Evolutionary conservation across 64 coral and sea anemone genomes (phyloP).

Genomic region (Montipora sp.): DNA sequence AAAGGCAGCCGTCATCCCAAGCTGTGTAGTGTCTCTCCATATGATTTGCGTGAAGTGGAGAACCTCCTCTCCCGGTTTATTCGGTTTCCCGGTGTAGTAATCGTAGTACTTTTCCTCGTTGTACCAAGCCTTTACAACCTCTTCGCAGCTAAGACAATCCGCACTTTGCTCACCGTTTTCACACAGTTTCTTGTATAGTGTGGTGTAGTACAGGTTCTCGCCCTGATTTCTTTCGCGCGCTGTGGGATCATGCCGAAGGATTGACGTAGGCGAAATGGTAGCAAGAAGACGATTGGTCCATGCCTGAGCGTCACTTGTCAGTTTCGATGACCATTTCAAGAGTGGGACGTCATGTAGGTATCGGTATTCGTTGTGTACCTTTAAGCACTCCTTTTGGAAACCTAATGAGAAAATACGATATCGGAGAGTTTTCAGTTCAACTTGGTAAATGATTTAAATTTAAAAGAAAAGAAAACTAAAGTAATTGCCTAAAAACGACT

Average conservation of each 20-base stretch:
- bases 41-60: slow-evolving; percentile 54
- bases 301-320: slow-evolving; percentile 34
- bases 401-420: neutral
- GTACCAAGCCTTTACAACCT: slow-evolving; percentile 22
- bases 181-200: slow-evolving; percentile 1
- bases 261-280: neutral
- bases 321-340: slow-evolving; percentile 23
- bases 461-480: too few species aligned
- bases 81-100: slow-evolving; percentile 1
- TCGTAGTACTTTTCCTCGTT: slow-evolving; percentile 43
- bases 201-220: slow-evolving; percentile 63
- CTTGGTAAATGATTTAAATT: too few species aligned
- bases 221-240: slow-evolving; percentile 23
- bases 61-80: neutral
- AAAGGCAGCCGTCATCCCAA: slow-evolving; percentile 25
- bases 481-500: too few species aligned
- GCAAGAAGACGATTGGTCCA: slow-evolving; percentile 54
- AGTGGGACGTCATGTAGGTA: slow-evolving; percentile 1
- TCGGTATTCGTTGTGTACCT: slow-evolving; percentile 41
- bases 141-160: neutral
- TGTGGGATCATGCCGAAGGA: slow-evolving; percentile 51
- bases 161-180: neutral
- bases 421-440: too few species aligned
- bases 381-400: slow-evolving; percentile 33
- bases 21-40: slow-evolving; percentile 47